Evolutionary conservation across 2,797 vertebrate genomes (phyloP).

Genomic region (Hozukius guyotensis): DNA sequence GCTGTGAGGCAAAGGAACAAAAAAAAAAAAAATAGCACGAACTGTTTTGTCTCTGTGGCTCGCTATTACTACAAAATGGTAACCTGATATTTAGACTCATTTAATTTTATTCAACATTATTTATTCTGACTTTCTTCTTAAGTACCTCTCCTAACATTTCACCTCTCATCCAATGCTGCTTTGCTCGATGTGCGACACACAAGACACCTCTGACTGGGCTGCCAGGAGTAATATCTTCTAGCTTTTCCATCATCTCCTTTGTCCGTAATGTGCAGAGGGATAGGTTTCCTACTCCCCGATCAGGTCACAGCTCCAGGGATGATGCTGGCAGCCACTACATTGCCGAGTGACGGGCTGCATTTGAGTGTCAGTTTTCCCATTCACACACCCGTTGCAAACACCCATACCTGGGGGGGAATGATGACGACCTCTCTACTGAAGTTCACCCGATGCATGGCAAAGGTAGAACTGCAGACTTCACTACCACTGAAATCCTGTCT

Average conservation of each 20-base stretch:
- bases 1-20: not conserved
- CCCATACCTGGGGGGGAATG: not conserved
- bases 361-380: constrained; percentile 15
- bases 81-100: not conserved
- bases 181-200: not conserved
- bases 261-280: constrained; percentile 14
- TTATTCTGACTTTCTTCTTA: not conserved
- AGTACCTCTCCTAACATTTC: not conserved
- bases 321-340: not conserved
- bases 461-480: not conserved
- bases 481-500: not conserved
- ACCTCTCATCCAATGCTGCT: not conserved
- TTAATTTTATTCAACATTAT: not conserved
- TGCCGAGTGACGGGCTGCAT: not conserved
- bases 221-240: constrained; percentile 4
- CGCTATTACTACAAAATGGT: not conserved
- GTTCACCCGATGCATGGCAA: not conserved
- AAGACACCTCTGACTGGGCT: not conserved
- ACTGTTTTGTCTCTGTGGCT: not conserved
- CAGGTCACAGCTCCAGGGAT: constrained; percentile 22
- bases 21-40: not conserved
- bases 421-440: not conserved
- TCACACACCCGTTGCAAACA: not conserved
- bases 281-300: constrained; percentile 1
- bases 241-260: constrained; percentile 15